Percentiles rank a stretch among this genome's conserved stretches.
Evolutionary conservation across 2,797 vertebrate species (phyloP).

Genomic region (Carcharodon carcharias): DNA sequence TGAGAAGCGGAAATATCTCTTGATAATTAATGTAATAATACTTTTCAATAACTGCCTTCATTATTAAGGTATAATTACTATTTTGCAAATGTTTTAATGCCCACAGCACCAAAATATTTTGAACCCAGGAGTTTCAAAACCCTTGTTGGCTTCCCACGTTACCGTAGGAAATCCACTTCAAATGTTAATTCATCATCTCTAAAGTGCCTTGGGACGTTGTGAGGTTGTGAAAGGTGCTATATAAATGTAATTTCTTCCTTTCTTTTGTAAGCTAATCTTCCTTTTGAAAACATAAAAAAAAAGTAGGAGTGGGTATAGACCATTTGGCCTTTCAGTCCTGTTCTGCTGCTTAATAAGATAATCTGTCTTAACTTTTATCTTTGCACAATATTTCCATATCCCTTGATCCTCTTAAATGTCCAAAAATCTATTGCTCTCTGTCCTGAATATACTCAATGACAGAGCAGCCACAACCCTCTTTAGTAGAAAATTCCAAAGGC

Average conservation of each 20-base stretch:
- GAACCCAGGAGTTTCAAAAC: background rate
- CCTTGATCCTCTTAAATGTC: no score
- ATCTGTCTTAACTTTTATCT: background rate
- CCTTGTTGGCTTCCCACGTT: background rate
- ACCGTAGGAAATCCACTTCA: background rate
- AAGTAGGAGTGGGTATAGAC: no score
- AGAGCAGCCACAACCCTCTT: no score
- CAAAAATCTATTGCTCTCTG: background rate
- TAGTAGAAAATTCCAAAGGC: background rate
- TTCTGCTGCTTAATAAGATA: background rate
- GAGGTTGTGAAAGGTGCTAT: no score
- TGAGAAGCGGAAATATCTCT: background rate
- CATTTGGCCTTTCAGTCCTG: no score
- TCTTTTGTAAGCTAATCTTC: background rate
- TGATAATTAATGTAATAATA: background rate
- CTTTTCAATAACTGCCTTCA: background rate
- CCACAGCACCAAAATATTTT: conserved; percentile 2
- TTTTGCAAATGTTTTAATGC: background rate
- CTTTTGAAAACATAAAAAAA: no score
- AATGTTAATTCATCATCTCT: background rate
- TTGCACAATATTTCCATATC: background rate
- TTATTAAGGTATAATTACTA: conserved; percentile 19
- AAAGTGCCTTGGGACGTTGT: background rate
- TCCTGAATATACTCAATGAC: background rate
- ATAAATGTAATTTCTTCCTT: background rate